These are phyloP conservation scores for Aulostomus chinensis DNA, from an alignment of 2,797 vertebrate genomes.

Conservation along the genomic window DNA sequence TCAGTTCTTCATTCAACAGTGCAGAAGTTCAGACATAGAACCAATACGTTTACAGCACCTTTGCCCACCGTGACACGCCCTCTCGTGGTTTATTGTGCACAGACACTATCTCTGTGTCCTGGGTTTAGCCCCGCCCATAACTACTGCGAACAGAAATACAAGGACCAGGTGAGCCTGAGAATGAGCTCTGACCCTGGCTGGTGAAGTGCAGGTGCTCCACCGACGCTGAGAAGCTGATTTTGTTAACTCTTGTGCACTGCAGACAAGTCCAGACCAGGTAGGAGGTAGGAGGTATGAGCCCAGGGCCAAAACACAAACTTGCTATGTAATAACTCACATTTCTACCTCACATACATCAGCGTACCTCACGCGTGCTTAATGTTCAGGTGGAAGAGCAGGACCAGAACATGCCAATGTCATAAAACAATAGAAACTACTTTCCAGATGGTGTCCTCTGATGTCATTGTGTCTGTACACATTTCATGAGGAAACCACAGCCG, in stretches of 20 bases:
- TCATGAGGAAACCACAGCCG: not conserved
- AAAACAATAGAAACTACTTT: slow-evolving; percentile 35
- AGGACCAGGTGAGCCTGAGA: too few relatives aligned
- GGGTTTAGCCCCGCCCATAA: too few relatives aligned
- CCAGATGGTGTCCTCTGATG: not conserved
- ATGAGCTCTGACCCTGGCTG: too few relatives aligned
- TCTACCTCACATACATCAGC: slow-evolving; percentile 1
- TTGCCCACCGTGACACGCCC: too few relatives aligned
- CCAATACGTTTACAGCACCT: too few relatives aligned
- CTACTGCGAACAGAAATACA: too few relatives aligned
- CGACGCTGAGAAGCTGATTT: slow-evolving; percentile 8
- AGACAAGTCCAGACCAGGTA: slow-evolving; percentile 53
- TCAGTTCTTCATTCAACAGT: too few relatives aligned
- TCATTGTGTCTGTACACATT: not conserved
- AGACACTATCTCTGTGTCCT: too few relatives aligned
- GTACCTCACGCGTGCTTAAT: not conserved
- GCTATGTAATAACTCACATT: too few relatives aligned
- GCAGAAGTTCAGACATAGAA: too few relatives aligned
- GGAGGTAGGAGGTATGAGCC: slow-evolving; percentile 48
- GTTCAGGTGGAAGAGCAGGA: not conserved
- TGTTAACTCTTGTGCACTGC: slow-evolving; percentile 9
- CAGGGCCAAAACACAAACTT: too few relatives aligned
- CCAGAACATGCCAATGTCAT: slow-evolving; percentile 2
- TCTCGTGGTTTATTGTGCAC: too few relatives aligned
- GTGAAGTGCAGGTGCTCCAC: slow-evolving; percentile 31